Evolutionary conservation across 1,140 invertebrate species (phyloP).

Genomic region (Meloidogyne chitwoodi): DNA sequence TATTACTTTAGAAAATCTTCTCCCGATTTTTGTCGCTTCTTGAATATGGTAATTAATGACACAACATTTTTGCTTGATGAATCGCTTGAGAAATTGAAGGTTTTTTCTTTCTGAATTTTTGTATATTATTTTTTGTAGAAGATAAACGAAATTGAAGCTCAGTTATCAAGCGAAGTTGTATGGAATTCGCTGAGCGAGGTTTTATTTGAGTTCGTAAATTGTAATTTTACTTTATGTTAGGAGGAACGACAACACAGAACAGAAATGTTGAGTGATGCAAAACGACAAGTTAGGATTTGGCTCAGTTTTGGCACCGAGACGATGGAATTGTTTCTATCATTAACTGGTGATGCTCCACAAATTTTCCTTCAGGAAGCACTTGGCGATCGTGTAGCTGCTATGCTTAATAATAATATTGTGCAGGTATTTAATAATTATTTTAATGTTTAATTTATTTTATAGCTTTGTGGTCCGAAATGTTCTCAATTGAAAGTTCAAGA

Average conservation of each 20-base stretch:
- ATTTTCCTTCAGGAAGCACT: conserved; percentile 81
- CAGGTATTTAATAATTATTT: conserved; percentile 24
- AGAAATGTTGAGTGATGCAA: conserved; percentile 72
- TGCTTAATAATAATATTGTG: conserved; percentile 78
- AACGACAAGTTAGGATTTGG: conserved; percentile 88
- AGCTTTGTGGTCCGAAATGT: conserved; percentile 93
- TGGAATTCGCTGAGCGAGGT: conserved; percentile 38
- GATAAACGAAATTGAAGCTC: conserved; percentile 87
- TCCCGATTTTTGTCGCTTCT: conserved; percentile 86
- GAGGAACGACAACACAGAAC: conserved; percentile 45
- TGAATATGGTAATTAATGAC: conserved; percentile 99
- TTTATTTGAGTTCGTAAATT: no score
- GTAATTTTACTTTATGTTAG: background rate
- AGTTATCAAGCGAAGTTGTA: conserved; percentile 69
- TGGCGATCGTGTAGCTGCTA: conserved; percentile 84
- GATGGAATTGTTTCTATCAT: conserved; percentile 94
- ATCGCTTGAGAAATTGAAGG: conserved; percentile 83
- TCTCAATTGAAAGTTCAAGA: conserved; percentile 93
- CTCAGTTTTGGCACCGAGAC: conserved; percentile 88
- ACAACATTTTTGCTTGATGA: conserved; percentile 95
- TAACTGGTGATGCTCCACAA: conserved; percentile 86
- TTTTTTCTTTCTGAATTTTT: background rate
- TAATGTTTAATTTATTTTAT: conserved; percentile 63
- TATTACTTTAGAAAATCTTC: conserved; percentile 69
- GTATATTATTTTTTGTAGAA: conserved; percentile 60